Conservation (phyloP, 2,113 vertebrate species). For the Hemiprocne comata region DNA sequence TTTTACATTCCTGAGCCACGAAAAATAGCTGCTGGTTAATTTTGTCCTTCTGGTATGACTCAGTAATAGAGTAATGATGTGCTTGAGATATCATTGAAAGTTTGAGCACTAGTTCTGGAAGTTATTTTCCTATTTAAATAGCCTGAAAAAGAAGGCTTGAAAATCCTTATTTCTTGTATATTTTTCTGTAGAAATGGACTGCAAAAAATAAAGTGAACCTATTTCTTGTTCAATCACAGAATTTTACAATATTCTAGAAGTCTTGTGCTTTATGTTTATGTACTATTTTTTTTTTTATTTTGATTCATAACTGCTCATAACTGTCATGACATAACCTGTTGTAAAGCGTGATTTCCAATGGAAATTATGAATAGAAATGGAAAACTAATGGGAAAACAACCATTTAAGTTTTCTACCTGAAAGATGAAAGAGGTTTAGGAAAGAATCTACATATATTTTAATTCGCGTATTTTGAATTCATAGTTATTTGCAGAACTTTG, state of each 20-base stretch:
- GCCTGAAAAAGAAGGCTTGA: neutral
- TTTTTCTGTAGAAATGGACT: neutral
- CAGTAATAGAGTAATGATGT: neutral
- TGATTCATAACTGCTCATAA: neutral
- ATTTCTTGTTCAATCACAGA: neutral
- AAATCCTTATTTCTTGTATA: neutral
- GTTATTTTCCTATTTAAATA: neutral
- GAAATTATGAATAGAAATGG: neutral
- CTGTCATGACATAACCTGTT: neutral
- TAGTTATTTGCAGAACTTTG: neutral
- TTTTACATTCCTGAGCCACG: neutral
- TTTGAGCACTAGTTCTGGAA: neutral
- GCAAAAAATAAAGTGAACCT: neutral
- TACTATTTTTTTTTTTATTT: neutral
- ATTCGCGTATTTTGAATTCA: neutral
- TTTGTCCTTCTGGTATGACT: neutral
- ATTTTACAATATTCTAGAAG: neutral
- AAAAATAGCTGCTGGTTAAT: slow-evolving; percentile 21
- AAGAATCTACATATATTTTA: neutral
- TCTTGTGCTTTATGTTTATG: neutral
- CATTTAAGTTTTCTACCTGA: neutral
- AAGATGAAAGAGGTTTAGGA: neutral
- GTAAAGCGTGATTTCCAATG: neutral
- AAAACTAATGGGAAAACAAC: neutral
- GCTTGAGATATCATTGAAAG: neutral